Base-by-base conservation (phyloP, 2,797 vertebrate species). In the Podarcis siculus region DNA sequence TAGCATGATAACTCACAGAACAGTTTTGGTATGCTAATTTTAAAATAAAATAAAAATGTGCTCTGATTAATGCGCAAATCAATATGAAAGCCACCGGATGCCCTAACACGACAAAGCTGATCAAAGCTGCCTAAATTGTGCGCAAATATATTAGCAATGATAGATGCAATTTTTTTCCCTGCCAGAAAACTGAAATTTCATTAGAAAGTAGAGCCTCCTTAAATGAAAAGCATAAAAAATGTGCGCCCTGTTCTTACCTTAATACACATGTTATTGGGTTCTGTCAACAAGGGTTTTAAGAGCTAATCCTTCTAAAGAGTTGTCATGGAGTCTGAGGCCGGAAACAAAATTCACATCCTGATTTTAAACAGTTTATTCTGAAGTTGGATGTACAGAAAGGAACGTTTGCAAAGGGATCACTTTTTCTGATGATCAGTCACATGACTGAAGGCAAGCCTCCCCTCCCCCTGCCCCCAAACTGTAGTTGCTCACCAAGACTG, bases 1-100 rank as follows among this genome's bases (percentile, higher is more conserved):
- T 96, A 96, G 90, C 93, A 95, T 95, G 95, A 90, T 94, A 96
- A 95, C 91, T 92, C 87, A 92, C 77, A 95, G 91, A 95, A 93
- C 37, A 89, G 79, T 96, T 94, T 96, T 90, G 77, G 78, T 94
- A 92, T 95, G 91, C 87, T 95, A 96, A 95, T 96, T 94, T 76
- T 90, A 83, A 95, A 95, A 92, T 89, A 92, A 94, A 93, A 91
- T 93, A 82, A 94, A 93, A 95, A 87, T 89, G 12, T 91, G 19
- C 72, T 92, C 88, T 93, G 89, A 96, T 95, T 95, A 95, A 92
- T 94, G 84, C 82, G 71, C 80, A 2, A 94, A 94, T 96, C 93
- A 94, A 90, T 96, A 93, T 84, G 87, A 96, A 96, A 94, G 87
- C 75, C 89, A 90, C 84, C 13, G 58, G 66, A 93, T 93, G 79